These are phyloP conservation scores for Parazoanthus darwini DNA, from an alignment of 92 coral and sea anemone species.

Conservation along the genomic window DNA sequence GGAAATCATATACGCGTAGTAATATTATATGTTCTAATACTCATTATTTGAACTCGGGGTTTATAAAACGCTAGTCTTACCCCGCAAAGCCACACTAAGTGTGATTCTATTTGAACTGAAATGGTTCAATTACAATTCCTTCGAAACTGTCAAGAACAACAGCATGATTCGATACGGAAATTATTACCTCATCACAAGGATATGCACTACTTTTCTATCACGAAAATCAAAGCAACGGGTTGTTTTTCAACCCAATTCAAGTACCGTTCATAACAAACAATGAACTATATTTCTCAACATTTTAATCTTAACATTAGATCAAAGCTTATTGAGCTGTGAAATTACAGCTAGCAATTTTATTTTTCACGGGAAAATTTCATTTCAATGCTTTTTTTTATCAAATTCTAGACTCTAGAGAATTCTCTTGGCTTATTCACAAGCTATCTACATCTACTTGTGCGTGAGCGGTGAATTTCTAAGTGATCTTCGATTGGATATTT, in stretches of 20 bases:
- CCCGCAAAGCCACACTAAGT: background rate
- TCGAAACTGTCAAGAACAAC: background rate
- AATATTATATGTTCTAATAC: background rate
- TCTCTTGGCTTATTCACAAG: constrained; percentile 4
- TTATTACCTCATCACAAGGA: background rate
- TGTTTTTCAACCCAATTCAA: background rate
- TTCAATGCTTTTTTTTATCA: constrained; percentile 10
- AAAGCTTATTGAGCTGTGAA: constrained; percentile 34
- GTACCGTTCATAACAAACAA: background rate
- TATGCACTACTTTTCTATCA: background rate
- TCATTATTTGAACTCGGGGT: background rate
- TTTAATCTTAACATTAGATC: constrained; percentile 17
- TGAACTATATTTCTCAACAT: constrained; percentile 5
- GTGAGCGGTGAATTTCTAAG: constrained; percentile 2
- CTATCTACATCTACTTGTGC: background rate
- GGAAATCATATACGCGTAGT: background rate
- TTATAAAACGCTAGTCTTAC: background rate
- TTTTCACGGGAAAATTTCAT: constrained; percentile 41
- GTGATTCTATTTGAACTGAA: background rate
- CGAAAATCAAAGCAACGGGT: background rate
- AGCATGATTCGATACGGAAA: background rate
- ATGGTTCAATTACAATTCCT: background rate
- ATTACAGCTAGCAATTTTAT: constrained; percentile 21
- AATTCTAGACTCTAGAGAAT: background rate
- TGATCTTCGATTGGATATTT: background rate